These are phyloP conservation scores for Forbesichthys papilliferus DNA, from an alignment of 2,113 vertebrate species.

Conservation along the genomic window DNA sequence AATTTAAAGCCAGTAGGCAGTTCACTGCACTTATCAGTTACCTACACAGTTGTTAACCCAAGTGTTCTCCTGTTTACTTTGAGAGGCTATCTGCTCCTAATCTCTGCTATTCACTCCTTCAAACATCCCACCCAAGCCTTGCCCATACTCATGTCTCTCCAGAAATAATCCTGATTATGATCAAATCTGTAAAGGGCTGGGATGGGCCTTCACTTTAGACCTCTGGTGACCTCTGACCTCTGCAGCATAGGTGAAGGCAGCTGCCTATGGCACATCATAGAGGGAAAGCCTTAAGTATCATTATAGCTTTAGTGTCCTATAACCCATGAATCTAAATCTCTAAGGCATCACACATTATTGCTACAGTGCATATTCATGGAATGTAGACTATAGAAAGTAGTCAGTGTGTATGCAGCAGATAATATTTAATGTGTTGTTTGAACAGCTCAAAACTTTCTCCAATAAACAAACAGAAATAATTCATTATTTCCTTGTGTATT, in stretches of 20 bases:
- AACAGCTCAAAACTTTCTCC: neutral
- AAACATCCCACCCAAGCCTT: conserved; percentile 17
- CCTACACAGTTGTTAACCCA: neutral
- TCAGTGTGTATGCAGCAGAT: neutral
- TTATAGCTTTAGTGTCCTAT: neutral
- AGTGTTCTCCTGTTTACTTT: neutral
- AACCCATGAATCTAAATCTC: neutral
- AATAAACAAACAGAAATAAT: neutral
- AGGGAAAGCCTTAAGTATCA: neutral
- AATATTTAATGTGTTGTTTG: neutral
- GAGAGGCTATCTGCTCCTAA: neutral
- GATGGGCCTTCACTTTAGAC: conserved; percentile 62
- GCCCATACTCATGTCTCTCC: conserved; percentile 49
- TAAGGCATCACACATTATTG: neutral
- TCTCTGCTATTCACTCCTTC: neutral
- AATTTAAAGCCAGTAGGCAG: no score
- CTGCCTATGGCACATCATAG: conserved; percentile 37
- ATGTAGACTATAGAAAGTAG: neutral
- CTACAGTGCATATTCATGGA: neutral
- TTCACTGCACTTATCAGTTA: neutral
- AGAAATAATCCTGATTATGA: conserved; percentile 63
- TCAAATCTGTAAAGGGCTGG: conserved; percentile 40
- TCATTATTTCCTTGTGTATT: neutral
- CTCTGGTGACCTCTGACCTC: conserved; percentile 65
- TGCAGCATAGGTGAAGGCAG: conserved; percentile 37